Conservation (phyloP, 2,797 vertebrate genomes). For the Accipiter superciliosus region DNA sequence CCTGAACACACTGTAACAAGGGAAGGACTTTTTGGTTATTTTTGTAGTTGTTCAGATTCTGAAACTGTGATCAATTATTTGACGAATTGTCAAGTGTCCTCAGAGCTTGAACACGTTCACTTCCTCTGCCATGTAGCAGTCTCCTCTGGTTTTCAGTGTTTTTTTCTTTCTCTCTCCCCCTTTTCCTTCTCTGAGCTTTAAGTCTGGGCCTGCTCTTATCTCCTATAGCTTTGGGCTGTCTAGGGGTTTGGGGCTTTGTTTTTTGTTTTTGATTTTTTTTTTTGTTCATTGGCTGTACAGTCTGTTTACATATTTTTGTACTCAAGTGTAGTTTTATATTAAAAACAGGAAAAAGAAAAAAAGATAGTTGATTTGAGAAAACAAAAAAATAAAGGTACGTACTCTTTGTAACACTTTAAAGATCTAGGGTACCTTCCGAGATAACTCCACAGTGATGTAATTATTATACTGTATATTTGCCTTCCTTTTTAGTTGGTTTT, state of each 20-base stretch:
- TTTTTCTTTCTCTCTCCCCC: neutral
- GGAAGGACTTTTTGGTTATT: slow-evolving; percentile 60
- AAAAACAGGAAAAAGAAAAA: slow-evolving; percentile 66
- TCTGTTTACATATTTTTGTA: slow-evolving; percentile 85
- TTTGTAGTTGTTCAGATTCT: slow-evolving; percentile 61
- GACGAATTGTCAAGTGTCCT: slow-evolving; percentile 64
- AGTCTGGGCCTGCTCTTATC: slow-evolving; percentile 56
- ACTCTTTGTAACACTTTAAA: slow-evolving; percentile 73
- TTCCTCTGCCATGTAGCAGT: slow-evolving; percentile 44
- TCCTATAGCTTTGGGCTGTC: slow-evolving; percentile 60
- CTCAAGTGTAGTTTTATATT: slow-evolving; percentile 81
- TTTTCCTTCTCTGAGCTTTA: slow-evolving; percentile 57
- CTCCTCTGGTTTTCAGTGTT: slow-evolving; percentile 34
- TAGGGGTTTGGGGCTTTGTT: slow-evolving; percentile 43
- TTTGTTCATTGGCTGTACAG: slow-evolving; percentile 75
- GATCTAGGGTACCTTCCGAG: slow-evolving; percentile 66
- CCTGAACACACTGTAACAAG: slow-evolving; percentile 68
- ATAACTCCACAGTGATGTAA: slow-evolving; percentile 66
- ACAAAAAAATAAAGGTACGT: slow-evolving; percentile 61
- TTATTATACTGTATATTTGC: slow-evolving; percentile 71
- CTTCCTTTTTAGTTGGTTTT: slow-evolving; percentile 73
- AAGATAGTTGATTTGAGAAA: slow-evolving; percentile 59
- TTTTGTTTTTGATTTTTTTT: neutral
- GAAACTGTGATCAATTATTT: slow-evolving; percentile 78
- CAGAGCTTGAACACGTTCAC: slow-evolving; percentile 60